These are phyloP conservation scores for Planiliza haematocheilus DNA, from an alignment of 2,113 vertebrate species.

Conservation along the genomic window DNA sequence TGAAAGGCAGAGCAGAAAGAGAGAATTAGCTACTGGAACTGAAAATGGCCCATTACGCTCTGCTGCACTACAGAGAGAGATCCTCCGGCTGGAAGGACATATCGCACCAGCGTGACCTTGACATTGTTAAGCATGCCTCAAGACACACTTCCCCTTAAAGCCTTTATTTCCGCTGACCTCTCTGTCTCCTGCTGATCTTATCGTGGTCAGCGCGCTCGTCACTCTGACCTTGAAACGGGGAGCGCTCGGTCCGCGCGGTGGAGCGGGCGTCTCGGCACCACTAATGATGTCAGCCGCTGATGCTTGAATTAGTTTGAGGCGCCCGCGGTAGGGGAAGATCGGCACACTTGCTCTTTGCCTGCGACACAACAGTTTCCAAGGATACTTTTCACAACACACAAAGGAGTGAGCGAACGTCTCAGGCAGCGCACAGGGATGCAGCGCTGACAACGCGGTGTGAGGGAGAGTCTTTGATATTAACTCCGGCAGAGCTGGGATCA, in stretches of 20 bases:
- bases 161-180: slow-evolving; percentile 38
- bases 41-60: slow-evolving; percentile 56
- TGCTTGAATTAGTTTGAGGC: slow-evolving; percentile 49
- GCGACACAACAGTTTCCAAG: slow-evolving; percentile 73
- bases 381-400: slow-evolving; percentile 66
- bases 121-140: slow-evolving; percentile 34
- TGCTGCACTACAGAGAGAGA: slow-evolving; percentile 37
- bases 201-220: slow-evolving; percentile 39
- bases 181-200: slow-evolving; percentile 33
- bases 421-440: slow-evolving; percentile 35
- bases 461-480: slow-evolving; percentile 55
- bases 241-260: slow-evolving; percentile 18
- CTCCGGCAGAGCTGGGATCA: slow-evolving; percentile 47
- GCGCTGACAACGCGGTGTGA: slow-evolving; percentile 17
- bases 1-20: slow-evolving; percentile 42
- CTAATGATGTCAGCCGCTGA: slow-evolving; percentile 56
- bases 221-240: slow-evolving; percentile 64
- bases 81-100: slow-evolving; percentile 36
- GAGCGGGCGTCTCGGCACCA: slow-evolving; percentile 35
- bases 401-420: slow-evolving; percentile 50
- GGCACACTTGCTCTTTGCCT: slow-evolving; percentile 47
- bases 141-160: neutral
- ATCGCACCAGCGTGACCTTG: slow-evolving; percentile 63
- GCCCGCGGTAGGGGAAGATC: slow-evolving; percentile 41
- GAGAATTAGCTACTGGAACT: slow-evolving; percentile 41